Percentiles rank a stretch among this genome's conserved stretches.
phyloP scores from a whole-genome alignment of 1,140 invertebrate genomes.

The Pachypeltis micranthus region DNA sequence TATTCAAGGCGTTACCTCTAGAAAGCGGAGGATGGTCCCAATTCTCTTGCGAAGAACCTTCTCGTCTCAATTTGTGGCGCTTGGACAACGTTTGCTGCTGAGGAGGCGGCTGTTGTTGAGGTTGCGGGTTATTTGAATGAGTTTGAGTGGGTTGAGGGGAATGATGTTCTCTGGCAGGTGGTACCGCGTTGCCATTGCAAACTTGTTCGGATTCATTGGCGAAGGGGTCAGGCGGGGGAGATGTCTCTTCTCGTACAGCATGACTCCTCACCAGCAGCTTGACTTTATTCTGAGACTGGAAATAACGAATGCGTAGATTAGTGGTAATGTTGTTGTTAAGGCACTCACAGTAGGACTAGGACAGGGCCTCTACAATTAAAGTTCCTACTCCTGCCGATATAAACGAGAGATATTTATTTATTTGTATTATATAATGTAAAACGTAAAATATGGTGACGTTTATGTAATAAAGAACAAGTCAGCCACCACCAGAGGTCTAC shows the following conservation, averaged over 20 bases:
- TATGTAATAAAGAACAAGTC: too few species aligned
- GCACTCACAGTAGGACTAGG: too few species aligned
- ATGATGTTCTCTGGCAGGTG: neutral
- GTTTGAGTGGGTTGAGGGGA: neutral
- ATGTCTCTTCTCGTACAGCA: conserved; percentile 76
- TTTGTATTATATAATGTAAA: too few species aligned
- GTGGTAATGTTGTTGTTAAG: too few species aligned
- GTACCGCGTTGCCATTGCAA: conserved; percentile 14
- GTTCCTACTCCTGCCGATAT: too few species aligned
- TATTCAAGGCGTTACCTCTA: conserved; percentile 40
- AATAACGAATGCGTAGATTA: too few species aligned
- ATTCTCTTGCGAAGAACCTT: conserved; percentile 50
- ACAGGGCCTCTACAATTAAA: too few species aligned
- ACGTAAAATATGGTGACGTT: too few species aligned
- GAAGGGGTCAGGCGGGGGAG: conserved; percentile 44
- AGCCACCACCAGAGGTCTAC: too few species aligned
- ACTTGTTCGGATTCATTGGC: conserved; percentile 26
- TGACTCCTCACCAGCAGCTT: conserved; percentile 77
- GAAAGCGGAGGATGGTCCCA: conserved; percentile 41
- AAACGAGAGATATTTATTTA: too few species aligned
- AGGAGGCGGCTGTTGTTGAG: conserved; percentile 38
- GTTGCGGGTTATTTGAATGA: conserved; percentile 39
- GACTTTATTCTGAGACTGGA: conserved; percentile 49
- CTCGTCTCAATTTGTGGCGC: conserved; percentile 43
- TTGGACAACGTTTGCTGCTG: conserved; percentile 28